Percentiles rank a stretch among this genome's conserved stretches.
Conservation (phyloP, 2,113 vertebrate genomes). For the Myrmecophaga tridactyla region DNA sequence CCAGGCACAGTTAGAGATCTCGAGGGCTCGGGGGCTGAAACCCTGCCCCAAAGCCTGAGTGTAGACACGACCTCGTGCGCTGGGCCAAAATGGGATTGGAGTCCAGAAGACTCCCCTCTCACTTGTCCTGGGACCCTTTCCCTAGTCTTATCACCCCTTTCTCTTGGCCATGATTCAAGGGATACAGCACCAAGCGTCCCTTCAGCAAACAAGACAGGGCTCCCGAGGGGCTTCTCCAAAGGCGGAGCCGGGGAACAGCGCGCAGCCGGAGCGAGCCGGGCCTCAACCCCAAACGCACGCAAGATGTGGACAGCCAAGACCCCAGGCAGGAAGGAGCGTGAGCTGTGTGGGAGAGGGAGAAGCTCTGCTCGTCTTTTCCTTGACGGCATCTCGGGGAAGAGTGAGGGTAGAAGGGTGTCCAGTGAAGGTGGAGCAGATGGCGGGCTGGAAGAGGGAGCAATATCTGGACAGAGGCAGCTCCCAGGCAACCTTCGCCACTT, state of each 20-base stretch:
- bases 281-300: neutral
- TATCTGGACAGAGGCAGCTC: neutral
- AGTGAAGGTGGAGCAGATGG: neutral
- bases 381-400: neutral
- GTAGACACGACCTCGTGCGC: no score
- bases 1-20: neutral
- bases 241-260: neutral
- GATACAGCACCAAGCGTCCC: neutral
- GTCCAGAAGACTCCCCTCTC: neutral
- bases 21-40: neutral
- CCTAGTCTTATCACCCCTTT: neutral
- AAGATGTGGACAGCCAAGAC: neutral
- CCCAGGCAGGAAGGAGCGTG: neutral
- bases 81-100: fast-evolving
- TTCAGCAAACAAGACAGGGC: neutral
- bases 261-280: neutral
- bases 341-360: neutral
- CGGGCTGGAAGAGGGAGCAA: neutral
- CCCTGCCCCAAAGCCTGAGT: neutral
- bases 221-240: neutral
- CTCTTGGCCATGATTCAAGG: neutral
- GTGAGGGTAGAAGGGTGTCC: neutral
- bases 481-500: neutral
- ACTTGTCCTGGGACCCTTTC: neutral
- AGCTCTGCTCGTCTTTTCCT: neutral